phyloP scores from a whole-genome alignment of 2,888 invertebrate genomes.

The Eilema sororculum region DNA sequence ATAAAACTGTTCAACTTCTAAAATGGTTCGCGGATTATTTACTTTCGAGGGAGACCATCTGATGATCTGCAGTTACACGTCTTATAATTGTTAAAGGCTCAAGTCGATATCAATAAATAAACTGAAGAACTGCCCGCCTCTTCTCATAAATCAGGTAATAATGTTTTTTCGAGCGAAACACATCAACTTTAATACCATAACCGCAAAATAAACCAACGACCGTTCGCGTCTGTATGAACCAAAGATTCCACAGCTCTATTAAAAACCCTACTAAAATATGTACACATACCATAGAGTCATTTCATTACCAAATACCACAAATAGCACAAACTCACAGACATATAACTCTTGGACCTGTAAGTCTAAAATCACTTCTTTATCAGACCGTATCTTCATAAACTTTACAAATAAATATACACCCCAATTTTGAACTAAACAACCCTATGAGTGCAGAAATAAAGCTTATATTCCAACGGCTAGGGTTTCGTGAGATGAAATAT shows the following conservation, averaged over 20 bases:
- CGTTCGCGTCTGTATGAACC: background rate
- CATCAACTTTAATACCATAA: background rate
- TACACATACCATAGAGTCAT: constrained; percentile 44
- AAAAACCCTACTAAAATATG: constrained; percentile 44
- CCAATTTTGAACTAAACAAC: constrained; percentile 25
- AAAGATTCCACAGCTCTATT: constrained; percentile 1
- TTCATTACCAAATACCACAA: constrained; percentile 53
- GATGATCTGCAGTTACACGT: background rate
- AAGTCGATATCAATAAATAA: constrained; percentile 1
- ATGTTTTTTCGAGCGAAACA: constrained; percentile 2
- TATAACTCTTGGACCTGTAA: constrained; percentile 56
- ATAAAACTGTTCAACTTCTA: background rate
- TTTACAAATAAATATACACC: constrained; percentile 47
- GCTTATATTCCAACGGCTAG: constrained; percentile 37
- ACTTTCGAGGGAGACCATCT: background rate
- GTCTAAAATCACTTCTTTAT: constrained; percentile 64
- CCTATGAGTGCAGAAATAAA: constrained; percentile 33
- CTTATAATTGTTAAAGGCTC: background rate
- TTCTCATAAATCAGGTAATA: constrained; percentile 6
- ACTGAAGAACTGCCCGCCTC: background rate
- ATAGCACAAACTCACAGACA: constrained; percentile 53
- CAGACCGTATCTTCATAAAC: constrained; percentile 68
- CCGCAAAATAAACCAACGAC: background rate
- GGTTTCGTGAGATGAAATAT: constrained; percentile 50
- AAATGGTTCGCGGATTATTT: background rate